These are phyloP conservation scores for Pseudomyrmex gracilis DNA, from an alignment of 1,140 invertebrate genomes.

Conservation along the genomic window DNA sequence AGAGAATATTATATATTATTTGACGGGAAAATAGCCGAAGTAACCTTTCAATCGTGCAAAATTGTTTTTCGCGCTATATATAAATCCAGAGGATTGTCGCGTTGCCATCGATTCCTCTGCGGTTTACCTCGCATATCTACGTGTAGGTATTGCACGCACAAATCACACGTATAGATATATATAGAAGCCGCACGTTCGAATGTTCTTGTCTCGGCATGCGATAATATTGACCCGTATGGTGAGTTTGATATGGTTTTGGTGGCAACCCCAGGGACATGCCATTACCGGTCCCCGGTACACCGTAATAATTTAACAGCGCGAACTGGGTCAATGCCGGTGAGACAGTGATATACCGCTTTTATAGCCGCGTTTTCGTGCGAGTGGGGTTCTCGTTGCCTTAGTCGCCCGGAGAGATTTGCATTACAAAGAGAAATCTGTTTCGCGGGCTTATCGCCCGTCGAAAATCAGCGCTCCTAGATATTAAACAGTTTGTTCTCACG, in stretches of 20 bases:
- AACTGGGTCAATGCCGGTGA: slow-evolving; percentile 74
- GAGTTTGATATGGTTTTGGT: slow-evolving; percentile 67
- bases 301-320: slow-evolving; percentile 71
- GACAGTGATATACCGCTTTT: slow-evolving; percentile 65
- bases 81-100: not conserved
- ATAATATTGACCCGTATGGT: slow-evolving; percentile 63
- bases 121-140: not conserved
- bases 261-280: slow-evolving; percentile 61
- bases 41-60: not conserved
- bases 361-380: slow-evolving; percentile 39
- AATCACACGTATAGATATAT: not conserved
- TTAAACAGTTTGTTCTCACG: not conserved
- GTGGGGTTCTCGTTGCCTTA: not conserved
- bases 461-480: slow-evolving; percentile 13
- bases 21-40: not conserved
- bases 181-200: slow-evolving; percentile 10
- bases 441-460: slow-evolving; percentile 39
- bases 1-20: not conserved
- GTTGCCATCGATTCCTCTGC: slow-evolving; percentile 2
- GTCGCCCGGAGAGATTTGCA: slow-evolving; percentile 62
- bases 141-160: not conserved
- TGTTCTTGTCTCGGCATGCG: slow-evolving; percentile 39
- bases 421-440: slow-evolving; percentile 57
- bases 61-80: not conserved
- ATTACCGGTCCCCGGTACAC: slow-evolving; percentile 64